phyloP scores from a whole-genome alignment of 2,113 vertebrate genomes.

The Eleginops maclovinus region DNA sequence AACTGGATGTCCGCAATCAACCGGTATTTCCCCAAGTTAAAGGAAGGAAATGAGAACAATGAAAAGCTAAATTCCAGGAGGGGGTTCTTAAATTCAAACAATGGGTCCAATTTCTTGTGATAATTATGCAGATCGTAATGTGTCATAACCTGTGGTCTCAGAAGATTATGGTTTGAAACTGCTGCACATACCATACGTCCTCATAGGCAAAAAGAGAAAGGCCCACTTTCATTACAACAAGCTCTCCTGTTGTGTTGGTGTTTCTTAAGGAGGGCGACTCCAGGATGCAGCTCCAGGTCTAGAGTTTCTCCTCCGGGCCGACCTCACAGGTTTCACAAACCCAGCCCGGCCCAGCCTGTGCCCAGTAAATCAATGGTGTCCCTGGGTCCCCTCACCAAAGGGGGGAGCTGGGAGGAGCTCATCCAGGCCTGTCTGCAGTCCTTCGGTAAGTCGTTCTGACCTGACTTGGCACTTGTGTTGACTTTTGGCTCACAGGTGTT shows the following conservation, averaged over 20 bases:
- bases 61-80: constrained; percentile 29
- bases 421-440: constrained; percentile 93
- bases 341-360: constrained; percentile 81
- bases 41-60: constrained; percentile 81
- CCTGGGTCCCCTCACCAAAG: constrained; percentile 90
- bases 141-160: not conserved
- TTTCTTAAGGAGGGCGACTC: constrained; percentile 81
- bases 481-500: not conserved
- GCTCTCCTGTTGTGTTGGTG: constrained; percentile 46
- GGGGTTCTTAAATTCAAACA: constrained; percentile 34
- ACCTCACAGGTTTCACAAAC: constrained; percentile 82
- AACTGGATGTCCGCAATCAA: constrained; percentile 68
- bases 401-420: constrained; percentile 93
- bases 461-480: not conserved
- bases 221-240: constrained; percentile 27
- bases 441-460: constrained; percentile 87
- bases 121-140: not conserved
- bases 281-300: constrained; percentile 86
- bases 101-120: constrained; percentile 19
- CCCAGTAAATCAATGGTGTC: constrained; percentile 86
- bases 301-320: constrained; percentile 86
- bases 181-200: not conserved
- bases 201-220: constrained; percentile 18
- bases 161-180: not conserved
- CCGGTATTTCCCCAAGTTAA: constrained; percentile 60